Evolutionary conservation across 2,797 vertebrate genomes (phyloP), one percentile per base, ranked within the genome.

Genomic region (Sphenopsis melanotis): DNA sequence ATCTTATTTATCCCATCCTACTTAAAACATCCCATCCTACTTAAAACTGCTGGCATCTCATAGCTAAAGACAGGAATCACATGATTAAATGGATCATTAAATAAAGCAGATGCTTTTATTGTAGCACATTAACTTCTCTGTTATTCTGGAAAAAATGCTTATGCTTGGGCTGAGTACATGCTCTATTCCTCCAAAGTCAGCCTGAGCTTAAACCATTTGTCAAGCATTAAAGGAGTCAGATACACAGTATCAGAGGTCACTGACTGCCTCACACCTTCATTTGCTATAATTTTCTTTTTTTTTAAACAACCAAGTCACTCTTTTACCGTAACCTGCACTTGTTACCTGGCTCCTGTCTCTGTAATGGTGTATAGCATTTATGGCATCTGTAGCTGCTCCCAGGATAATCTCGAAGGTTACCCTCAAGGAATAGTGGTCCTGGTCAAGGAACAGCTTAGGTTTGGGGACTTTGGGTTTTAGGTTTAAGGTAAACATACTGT

Each of bases 191-290:
- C 81, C 59, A 88, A 92, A 95, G 79, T 57, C 83, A 86, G 82
- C 32, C 57, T 50, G 63, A 90, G 71, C 27, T 80, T 59, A 42
- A 97, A 83, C 59, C 63, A 94, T 95, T 94, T 95, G 71, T 95
- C 72, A 97, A 80, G 87, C 59, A 78, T 93, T 95, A 95, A 95
- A 65, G 50, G 80, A 97, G 92, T 93, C 87, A 91, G 83, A 89
- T 94, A 42, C 30, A 93, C 50, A 59, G 49, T 83, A 82, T 77
- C 80, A 96, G 69, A 95, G 91, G 81, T 97, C 96, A 96, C 59
- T 6, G 20, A 65, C 79, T 94, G 60, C 81, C 69, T 97, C 68
- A 91, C 88, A 88, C 26, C 42, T 88, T 84, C 78, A 92, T 90
- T 95, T 70, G 79, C 65, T 96, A 15, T 13, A 77, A 91, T 53